These are phyloP conservation scores for Grus americana DNA, from an alignment of 2,113 vertebrate genomes.

Conservation along the genomic window DNA sequence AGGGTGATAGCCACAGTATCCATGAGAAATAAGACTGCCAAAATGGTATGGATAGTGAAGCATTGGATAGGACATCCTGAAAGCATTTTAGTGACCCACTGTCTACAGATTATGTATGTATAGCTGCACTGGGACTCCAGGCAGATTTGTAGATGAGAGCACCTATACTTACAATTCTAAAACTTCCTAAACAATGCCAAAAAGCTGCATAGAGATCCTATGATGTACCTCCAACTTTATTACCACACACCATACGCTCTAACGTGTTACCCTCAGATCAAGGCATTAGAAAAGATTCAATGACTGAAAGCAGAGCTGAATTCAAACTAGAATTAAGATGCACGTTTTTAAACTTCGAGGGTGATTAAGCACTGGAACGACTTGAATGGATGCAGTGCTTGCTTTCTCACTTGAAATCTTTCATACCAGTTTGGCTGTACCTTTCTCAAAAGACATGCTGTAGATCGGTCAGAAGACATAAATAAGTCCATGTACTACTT, in stretches of 20 bases:
- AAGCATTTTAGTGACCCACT: background rate
- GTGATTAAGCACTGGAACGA: background rate
- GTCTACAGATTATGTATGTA: too few relatives aligned
- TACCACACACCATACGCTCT: rapidly evolving
- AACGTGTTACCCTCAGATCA: background rate
- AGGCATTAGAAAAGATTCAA: background rate
- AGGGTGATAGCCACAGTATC: background rate
- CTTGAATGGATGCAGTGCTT: background rate
- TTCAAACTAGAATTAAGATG: background rate
- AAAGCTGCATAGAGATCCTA: background rate
- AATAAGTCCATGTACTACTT: background rate
- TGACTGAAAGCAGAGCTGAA: background rate
- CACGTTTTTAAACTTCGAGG: background rate
- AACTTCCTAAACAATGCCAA: background rate
- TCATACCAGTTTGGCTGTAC: background rate
- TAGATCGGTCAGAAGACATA: background rate
- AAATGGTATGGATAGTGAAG: background rate
- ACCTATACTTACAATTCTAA: background rate
- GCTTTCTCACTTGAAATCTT: background rate
- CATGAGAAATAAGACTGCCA: background rate
- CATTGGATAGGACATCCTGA: background rate
- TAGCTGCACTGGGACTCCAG: background rate
- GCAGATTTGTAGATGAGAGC: background rate
- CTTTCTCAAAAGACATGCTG: background rate
- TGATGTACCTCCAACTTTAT: background rate